Conservation (phyloP, 1,140 invertebrate genomes). For the Leptopilina boulardi region DNA sequence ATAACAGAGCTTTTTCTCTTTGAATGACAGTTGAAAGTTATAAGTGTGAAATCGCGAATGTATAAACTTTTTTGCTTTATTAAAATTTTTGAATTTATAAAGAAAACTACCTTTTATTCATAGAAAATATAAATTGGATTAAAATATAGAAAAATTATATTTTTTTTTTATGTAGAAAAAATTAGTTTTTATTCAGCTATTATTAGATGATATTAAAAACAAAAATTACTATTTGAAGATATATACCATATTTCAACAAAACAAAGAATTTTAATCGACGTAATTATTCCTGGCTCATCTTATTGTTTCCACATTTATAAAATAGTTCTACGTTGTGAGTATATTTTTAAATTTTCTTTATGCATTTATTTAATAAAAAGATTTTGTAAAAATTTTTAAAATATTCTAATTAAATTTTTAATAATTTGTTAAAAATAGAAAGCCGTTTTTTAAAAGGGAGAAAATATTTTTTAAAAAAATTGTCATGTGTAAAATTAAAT, state of each 20-base stretch:
- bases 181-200: too few relatives aligned
- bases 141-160: too few relatives aligned
- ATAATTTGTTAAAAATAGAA: too few relatives aligned
- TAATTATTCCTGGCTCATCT: slow-evolving; percentile 26
- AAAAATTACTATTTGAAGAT: neutral
- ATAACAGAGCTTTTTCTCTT: slow-evolving; percentile 34
- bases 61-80: neutral
- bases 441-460: too few relatives aligned
- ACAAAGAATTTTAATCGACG: slow-evolving; percentile 27
- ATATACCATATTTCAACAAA: neutral
- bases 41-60: slow-evolving; percentile 25
- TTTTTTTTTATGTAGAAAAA: too few relatives aligned
- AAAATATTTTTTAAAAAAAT: too few relatives aligned
- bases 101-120: too few relatives aligned
- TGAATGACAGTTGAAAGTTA: slow-evolving; percentile 49
- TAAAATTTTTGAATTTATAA: too few relatives aligned
- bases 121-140: too few relatives aligned
- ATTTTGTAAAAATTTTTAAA: neutral
- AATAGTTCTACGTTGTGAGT: slow-evolving; percentile 12
- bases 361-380: neutral
- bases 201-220: neutral
- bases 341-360: neutral
- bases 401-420: too few relatives aligned
- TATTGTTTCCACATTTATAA: neutral
- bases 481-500: too few relatives aligned